Evolutionary conservation across 2,113 vertebrate species (phyloP), one percentile per base, ranked within the genome.

Genomic region (Chamaea fasciata): DNA sequence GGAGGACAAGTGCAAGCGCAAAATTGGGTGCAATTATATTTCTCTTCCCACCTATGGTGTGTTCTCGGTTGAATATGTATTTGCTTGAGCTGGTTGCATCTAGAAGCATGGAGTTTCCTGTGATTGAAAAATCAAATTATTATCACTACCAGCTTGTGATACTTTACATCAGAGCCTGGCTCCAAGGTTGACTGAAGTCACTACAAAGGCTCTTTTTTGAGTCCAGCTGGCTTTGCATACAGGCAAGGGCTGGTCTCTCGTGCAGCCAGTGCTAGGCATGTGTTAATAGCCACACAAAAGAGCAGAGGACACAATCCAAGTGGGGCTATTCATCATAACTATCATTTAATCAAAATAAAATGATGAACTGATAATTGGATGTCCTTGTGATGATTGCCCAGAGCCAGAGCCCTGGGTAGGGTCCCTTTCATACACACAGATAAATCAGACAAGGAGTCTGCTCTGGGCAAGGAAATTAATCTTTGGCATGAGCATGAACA

Each of bases 21-120:
- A 96, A 96, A 96, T 78, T 83, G 81, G 92, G 93, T 93, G 81
- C 77, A 79, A 92, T 95, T 93, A 87, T 52, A 71, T 95, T 96
- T 91, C 77, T 94, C 77, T 86, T 92, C 68, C 91, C 68, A 90
- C 83, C 86, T 90, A 74, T 90, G 77, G 89, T 64, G 89, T 7
- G 8, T 42, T 78, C 87, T 70, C 19, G 15, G 89, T 89, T 95
- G 79, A 95, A 94, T 94, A 80, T 55, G 44, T 76, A 62, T 92
- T 85, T 89, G 42, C 90, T 77, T 79, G 91, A 94, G 65, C 67
- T 63, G 65, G 63, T 42, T 70, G n/a, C 31, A 69, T 63, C 63
- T 68, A 49, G 79, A 92, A 78, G 56, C 69, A 21, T 41, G 44
- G 83, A 68, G 68, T 73, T 89, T 84, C 64, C 89, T 96, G 76